Percentiles rank a stretch among this genome's conserved stretches.
Conservation (phyloP, 2,888 invertebrate genomes). For the Gari tellinella region DNA sequence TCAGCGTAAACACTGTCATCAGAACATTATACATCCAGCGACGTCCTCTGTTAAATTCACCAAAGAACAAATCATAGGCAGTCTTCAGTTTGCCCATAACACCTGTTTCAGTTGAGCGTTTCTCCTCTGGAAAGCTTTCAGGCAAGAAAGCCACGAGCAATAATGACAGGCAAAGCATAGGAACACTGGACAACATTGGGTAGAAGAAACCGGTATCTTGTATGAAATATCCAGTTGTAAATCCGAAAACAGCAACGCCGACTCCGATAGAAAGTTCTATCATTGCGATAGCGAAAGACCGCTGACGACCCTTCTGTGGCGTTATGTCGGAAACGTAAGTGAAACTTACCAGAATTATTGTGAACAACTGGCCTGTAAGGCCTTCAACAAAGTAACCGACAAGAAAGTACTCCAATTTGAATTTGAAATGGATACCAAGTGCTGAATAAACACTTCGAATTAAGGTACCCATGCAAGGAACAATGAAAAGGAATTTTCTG, state of each 20-base stretch:
- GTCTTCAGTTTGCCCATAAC: conserved; percentile 29
- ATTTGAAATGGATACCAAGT: conserved; percentile 56
- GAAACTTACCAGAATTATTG: conserved; percentile 52
- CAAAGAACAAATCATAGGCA: conserved; percentile 42
- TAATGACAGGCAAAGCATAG: conserved; percentile 7
- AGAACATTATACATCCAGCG: conserved; percentile 60
- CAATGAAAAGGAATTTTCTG: conserved; percentile 55
- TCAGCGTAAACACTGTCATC: conserved; percentile 39
- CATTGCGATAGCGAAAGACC: conserved; percentile 51
- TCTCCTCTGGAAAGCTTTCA: conserved; percentile 44
- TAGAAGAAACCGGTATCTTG: conserved; percentile 47
- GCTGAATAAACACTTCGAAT: conserved; percentile 19
- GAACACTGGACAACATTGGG: conserved; percentile 35
- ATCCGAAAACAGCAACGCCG: conserved; percentile 12
- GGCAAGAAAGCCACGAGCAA: conserved; percentile 42
- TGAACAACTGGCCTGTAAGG: conserved; percentile 54
- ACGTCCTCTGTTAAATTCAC: conserved; percentile 35
- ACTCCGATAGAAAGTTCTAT: conserved; percentile 49
- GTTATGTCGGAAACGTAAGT: conserved; percentile 60
- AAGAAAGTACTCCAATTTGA: conserved; percentile 44
- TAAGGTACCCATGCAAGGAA: conserved; percentile 42
- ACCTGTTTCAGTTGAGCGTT: conserved; percentile 19
- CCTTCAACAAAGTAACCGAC: conserved; percentile 56
- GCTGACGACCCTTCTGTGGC: conserved; percentile 22
- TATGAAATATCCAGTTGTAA: conserved; percentile 54